Base-by-base conservation (phyloP, 2,888 invertebrate species). In the Stenodema calcarata region DNA sequence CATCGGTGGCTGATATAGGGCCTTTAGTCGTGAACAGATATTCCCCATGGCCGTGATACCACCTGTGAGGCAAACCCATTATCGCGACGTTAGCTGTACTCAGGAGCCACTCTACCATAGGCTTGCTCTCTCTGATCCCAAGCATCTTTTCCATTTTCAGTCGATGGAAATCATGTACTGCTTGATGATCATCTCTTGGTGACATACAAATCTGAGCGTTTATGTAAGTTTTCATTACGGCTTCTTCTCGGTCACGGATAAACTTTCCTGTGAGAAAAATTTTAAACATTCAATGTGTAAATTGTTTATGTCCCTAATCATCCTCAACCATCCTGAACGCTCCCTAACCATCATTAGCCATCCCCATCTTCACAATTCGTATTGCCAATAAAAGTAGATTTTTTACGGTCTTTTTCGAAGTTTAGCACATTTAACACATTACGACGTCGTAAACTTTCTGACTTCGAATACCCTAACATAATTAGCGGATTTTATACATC, bases 161-260 rank as follows among this genome's bases (percentile, higher is more conserved):
- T 30, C 23, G 11, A 23, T 73, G 84, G 11, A 28, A 73, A 18
- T 84, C 76, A 27, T 84, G 84, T 0, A 75, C 47, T 4, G 18
- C 23, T 14, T 4, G 30, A 16, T 16, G 16, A 42, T 69, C 18
- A 14, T 82, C 62, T 11, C 11, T 47, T 7, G 41, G 27, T 18
- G 41, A 0, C 41, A 3, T 28, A 9, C 50, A 84, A 28, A 75
- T 44, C 16, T n/a, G n/a, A 14, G 76, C 50, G 11, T 41, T 9
- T 18, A 78, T 78, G 62, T 78, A 86, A 14, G 50, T 42, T 78
- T 54, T 42, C 41, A 78, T 28, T 3, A 86, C 78, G 18, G 30
- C 35, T 30, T 86, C 86, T 42, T 86, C 86, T 16, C 86, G 28
- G 11, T 86, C 78, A 16, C 86, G 50, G 9, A 86, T 78, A 28